phyloP scores from a whole-genome alignment of 2,113 vertebrate species.

The Datnioides undecimradiatus region DNA sequence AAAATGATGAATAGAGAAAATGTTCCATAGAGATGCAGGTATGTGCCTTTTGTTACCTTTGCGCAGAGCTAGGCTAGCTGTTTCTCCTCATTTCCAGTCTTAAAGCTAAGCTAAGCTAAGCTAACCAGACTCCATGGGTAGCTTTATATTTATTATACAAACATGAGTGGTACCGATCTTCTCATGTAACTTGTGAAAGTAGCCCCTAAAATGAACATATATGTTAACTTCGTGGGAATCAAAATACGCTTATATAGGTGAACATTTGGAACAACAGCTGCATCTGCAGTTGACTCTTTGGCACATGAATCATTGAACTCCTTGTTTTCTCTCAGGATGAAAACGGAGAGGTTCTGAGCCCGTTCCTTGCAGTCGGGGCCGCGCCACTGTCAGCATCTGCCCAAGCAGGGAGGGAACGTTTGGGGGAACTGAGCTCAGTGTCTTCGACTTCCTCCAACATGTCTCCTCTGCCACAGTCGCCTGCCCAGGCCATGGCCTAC shows the following conservation, averaged over 20 bases:
- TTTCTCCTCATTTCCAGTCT: background rate
- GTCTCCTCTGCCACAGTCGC: constrained; percentile 81
- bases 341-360: constrained; percentile 89
- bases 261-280: background rate
- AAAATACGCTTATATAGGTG: background rate
- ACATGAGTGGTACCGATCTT: background rate
- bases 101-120: background rate
- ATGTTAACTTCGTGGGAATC: background rate
- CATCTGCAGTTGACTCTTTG: background rate
- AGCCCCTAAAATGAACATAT: background rate
- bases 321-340: constrained; percentile 84
- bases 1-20: background rate
- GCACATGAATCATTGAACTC: background rate
- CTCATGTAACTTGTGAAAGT: no score
- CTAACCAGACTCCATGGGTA: background rate
- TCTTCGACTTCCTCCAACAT: constrained; percentile 76
- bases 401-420: constrained; percentile 86
- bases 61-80: background rate
- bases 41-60: background rate
- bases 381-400: constrained; percentile 64
- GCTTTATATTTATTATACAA: background rate
- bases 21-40: no score
- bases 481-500: constrained; percentile 83
- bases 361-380: constrained; percentile 78
- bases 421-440: constrained; percentile 81